Base-by-base conservation (phyloP, 2,888 invertebrate genomes). In the Tipula lateralis region DNA sequence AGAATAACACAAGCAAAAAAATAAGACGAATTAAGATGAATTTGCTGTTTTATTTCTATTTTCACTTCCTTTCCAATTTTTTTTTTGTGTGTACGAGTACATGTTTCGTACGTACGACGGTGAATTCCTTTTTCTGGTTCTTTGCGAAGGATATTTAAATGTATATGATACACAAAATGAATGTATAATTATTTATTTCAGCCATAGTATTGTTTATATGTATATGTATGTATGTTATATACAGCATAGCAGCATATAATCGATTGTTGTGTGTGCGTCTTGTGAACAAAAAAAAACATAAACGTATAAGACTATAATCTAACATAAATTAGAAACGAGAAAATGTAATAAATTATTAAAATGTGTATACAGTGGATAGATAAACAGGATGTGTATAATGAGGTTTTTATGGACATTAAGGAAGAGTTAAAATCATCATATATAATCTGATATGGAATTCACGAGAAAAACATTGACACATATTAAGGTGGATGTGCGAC, bases 1-100 rank as follows among this genome's bases (percentile, higher is more conserved):
- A 66, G 66, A 24, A 66, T 19, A 66, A 66, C 9, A 66, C 24
- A 24, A 66, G 24, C n/a, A 24, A 66, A 66, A 66, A 66, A 66
- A 66, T 66, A 66, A 66, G 66, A 66, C 66, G 66, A 66, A 66
- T 66, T 66, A 66, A 66, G 66, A 66, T 66, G 66, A 66, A 66
- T 66, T 66, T 66, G 66, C 66, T 66, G 66, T 66, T 66, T 50
- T 50, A 50, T 50, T 50, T 50, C 44, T 50, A 50, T 50, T 50
- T 50, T 16, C 44, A 50, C 44, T 50, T 50, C 44, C 44, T 50
- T 50, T n/a, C 44, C 44, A 7, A n/a, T 6, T 50, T 50, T 50
- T 44, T 50, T 44, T 50, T 50, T 50, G 44, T 50, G 2, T 39
- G 16, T 66, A 44, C 7, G 7, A 5, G 32, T 44, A n/a, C 9